These are phyloP conservation scores for Platygyra sinensis DNA, from an alignment of 64 coral and sea anemone genomes.

Conservation along the genomic window DNA sequence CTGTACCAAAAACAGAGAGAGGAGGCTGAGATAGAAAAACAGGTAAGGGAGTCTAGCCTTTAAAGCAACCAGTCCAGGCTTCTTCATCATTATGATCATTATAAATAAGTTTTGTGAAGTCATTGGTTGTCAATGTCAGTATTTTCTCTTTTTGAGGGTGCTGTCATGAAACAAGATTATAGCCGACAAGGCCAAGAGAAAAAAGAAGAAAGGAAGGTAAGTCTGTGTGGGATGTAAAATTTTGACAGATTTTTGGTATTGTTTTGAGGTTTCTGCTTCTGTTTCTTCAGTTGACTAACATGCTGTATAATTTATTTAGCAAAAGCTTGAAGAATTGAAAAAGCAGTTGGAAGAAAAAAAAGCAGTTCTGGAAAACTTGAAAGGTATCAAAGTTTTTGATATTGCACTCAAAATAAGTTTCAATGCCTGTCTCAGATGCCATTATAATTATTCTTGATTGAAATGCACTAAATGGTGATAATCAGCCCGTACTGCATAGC, in stretches of 20 bases:
- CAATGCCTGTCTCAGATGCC: no score
- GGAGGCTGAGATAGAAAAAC: conserved; percentile 62
- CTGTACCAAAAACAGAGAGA: conserved; percentile 52
- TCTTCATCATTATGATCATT: no score
- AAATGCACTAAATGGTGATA: neutral
- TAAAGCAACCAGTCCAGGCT: neutral
- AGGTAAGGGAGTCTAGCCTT: conserved; percentile 6
- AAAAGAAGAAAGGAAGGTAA: conserved; percentile 77
- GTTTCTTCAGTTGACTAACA: neutral
- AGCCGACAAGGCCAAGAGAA: conserved; percentile 57
- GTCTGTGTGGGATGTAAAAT: neutral
- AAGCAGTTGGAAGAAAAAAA: conserved; percentile 76
- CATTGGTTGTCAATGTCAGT: neutral
- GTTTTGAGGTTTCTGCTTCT: neutral
- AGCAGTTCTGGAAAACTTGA: conserved; percentile 67
- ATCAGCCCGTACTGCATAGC: no score
- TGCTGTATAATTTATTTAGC: conserved; percentile 34
- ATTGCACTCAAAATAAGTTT: no score
- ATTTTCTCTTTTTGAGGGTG: conserved; percentile 27
- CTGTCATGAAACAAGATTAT: conserved; percentile 68
- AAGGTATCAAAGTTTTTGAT: conserved; percentile 46
- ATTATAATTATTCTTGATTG: no score
- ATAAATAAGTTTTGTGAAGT: no score
- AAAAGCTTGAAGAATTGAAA: conserved; percentile 88
- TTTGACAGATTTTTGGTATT: neutral